Base-by-base conservation (phyloP, 1,140 invertebrate genomes). In the Drosophila kanapiae region DNA sequence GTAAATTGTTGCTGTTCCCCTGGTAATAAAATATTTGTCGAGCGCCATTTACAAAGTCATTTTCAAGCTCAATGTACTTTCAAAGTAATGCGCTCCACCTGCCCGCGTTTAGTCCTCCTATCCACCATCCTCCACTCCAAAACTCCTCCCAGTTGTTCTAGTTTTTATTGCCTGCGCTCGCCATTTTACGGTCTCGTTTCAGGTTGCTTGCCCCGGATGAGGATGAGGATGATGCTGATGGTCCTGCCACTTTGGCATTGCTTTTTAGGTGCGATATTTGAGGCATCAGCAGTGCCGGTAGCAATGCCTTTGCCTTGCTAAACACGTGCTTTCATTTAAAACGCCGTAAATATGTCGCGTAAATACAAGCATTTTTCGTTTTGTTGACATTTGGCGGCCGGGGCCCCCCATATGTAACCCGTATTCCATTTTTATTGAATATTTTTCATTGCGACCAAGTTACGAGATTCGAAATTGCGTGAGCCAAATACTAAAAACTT, bases 21-120 rank as follows among this genome's bases (percentile, higher is more conserved):
- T 60, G 63, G 84, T 84, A 88, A 87, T 87, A 87, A 87, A 87
- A 88, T 88, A 87, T 88, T 87, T 88, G 84, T 84, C 77, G 84
- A 85, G 85, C 85, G 75, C 81, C 85, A 90, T 90, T 90, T 90
- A 90, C 85, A 90, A 90, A 90, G 85, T 88, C 86, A 90, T 90
- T 90, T 90, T 88, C 85, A 81, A 90, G 85, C 85, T 90, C 85
- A 90, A 90, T 88, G 84, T 88, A 82, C 81, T 90, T 85, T 85
- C 65, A 79, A 81, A 90, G 75, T 88, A 88, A 88, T 90, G 85
- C 81, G 75, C 71, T 80, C 75, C 85, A 90, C 78, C 81, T 90
- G 85, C 74, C 75, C 56, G 69, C 69, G 23, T 16, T 72, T 45
- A 49, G 67, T 16, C 33, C 42, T 33, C 40, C 18, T 42, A 33